Conservation (phyloP, 2,797 vertebrate species). For the Rhabdophis nuchalis region DNA sequence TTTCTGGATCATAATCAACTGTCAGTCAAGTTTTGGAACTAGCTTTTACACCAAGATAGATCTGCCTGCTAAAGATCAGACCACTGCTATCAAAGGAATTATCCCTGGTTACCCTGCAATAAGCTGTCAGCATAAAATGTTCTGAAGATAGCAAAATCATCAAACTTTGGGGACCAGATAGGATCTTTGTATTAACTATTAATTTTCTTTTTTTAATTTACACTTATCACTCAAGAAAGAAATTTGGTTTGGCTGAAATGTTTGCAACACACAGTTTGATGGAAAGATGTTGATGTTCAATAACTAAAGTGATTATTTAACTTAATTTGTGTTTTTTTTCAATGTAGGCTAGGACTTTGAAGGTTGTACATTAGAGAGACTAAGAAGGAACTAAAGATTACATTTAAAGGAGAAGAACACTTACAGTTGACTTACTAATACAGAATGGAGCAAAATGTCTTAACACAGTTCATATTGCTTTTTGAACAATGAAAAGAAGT, state of each 20-base stretch:
- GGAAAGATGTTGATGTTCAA: slow-evolving; percentile 38
- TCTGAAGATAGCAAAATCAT: slow-evolving; percentile 8
- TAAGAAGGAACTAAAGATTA: not conserved
- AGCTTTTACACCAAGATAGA: not conserved
- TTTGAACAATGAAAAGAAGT: not conserved
- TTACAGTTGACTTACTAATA: not conserved
- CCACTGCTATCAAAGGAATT: slow-evolving; percentile 1
- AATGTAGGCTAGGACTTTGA: not conserved
- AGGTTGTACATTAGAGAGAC: not conserved
- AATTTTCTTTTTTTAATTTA: slow-evolving; percentile 34
- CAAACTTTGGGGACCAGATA: slow-evolving; percentile 6
- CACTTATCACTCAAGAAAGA: slow-evolving; percentile 19
- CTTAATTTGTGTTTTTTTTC: not conserved
- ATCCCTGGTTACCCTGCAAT: not conserved
- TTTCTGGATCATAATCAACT: not conserved
- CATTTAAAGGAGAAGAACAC: not conserved
- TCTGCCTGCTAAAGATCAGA: not conserved
- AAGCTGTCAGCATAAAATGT: not conserved
- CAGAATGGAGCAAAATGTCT: not conserved
- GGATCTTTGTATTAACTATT: slow-evolving; percentile 18
- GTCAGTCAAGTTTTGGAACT: not conserved
- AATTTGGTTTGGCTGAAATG: slow-evolving; percentile 37
- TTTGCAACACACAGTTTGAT: slow-evolving; percentile 27
- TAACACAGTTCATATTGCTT: not conserved
- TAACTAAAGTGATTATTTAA: not conserved